These are phyloP conservation scores for Diarsia brunnea DNA, from an alignment of 2,888 invertebrate species.

Conservation along the genomic window DNA sequence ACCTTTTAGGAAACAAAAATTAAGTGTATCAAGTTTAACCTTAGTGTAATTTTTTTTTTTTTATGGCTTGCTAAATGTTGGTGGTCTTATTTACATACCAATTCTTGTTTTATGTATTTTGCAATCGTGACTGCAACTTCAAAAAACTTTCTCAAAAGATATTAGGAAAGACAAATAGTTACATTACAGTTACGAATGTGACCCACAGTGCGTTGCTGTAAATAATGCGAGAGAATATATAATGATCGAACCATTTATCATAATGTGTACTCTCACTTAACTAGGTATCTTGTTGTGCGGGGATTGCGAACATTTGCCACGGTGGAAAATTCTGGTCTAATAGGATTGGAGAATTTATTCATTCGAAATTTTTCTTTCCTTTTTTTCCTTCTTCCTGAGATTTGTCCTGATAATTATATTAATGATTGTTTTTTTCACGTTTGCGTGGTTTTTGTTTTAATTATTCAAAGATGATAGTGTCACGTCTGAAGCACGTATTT, in stretches of 20 bases:
- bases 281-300: constrained; percentile 55
- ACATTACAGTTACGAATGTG: constrained; percentile 45
- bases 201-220: constrained; percentile 31
- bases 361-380: neutral
- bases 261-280: constrained; percentile 74
- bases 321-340: too few relatives aligned
- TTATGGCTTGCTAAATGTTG: neutral
- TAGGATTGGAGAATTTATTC: neutral
- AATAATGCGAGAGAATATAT: constrained; percentile 46
- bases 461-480: neutral
- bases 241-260: constrained; percentile 70
- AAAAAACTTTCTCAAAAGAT: constrained; percentile 17
- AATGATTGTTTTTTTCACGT: neutral
- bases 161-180: constrained; percentile 29
- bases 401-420: neutral
- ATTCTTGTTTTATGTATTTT: constrained; percentile 17
- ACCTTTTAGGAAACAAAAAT: constrained; percentile 2
- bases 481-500: neutral
- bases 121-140: neutral
- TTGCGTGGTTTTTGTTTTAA: neutral
- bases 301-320: neutral
- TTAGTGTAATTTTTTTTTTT: neutral
- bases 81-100: neutral
- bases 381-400: neutral
- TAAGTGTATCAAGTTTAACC: neutral